These are phyloP conservation scores for Marcusenius ussheri DNA, from an alignment of 2,113 vertebrate species.

Conservation along the genomic window DNA sequence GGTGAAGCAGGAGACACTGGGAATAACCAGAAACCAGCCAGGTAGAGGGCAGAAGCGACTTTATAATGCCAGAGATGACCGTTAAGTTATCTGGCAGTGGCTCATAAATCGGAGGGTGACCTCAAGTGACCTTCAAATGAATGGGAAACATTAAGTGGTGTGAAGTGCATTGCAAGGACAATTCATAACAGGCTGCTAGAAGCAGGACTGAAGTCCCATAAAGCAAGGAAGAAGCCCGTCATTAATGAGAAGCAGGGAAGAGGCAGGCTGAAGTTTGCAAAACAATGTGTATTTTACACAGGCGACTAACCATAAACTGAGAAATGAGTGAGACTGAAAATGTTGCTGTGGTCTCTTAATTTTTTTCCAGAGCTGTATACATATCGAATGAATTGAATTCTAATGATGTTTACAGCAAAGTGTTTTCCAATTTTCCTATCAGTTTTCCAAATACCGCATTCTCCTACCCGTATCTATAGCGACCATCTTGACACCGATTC, in stretches of 20 bases:
- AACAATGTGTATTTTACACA: background rate
- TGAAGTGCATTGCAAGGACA: background rate
- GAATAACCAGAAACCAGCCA: too few species aligned
- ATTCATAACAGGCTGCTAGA: background rate
- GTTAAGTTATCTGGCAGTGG: background rate
- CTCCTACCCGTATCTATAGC: background rate
- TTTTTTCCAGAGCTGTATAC: background rate
- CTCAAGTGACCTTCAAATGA: background rate
- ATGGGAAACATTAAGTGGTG: background rate
- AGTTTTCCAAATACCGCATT: constrained; percentile 17
- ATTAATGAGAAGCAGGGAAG: background rate
- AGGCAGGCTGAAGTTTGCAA: background rate
- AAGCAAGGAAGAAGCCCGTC: background rate
- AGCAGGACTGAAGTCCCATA: background rate
- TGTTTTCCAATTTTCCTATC: background rate
- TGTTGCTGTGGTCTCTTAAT: background rate
- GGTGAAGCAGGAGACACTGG: too few species aligned
- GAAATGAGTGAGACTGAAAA: background rate
- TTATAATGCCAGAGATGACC: background rate
- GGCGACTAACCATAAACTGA: background rate
- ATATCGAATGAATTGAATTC: background rate
- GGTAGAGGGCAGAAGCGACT: too few species aligned
- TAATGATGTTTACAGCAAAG: background rate
- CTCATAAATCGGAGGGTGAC: background rate
- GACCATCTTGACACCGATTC: constrained; percentile 12